phyloP scores from a whole-genome alignment of 2,113 vertebrate genomes.

The Ursus arctos region DNA sequence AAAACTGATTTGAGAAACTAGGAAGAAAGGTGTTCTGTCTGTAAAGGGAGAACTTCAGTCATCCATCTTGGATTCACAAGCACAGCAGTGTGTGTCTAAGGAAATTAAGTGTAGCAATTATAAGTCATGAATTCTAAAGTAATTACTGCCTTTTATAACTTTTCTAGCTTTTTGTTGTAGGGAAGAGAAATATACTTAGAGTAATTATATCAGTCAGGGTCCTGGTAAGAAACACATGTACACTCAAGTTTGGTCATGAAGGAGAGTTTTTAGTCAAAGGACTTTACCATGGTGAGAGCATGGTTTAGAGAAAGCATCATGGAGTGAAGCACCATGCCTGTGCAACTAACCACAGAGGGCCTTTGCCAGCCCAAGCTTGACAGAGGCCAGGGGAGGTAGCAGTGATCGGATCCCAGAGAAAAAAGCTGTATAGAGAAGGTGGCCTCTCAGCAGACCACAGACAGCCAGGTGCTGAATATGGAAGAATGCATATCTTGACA shows the following conservation, averaged over 20 bases:
- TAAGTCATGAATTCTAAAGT: not conserved
- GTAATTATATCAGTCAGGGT: not conserved
- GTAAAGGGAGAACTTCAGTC: not conserved
- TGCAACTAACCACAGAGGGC: not conserved
- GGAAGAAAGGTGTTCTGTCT: not conserved
- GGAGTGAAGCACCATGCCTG: fast-evolving
- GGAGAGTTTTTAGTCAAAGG: not conserved
- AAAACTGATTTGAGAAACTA: not conserved
- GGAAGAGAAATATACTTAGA: not conserved
- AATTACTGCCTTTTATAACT: not conserved
- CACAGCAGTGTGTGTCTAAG: not conserved
- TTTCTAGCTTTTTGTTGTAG: not conserved
- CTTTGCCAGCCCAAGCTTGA: not conserved
- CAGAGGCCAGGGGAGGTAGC: not conserved
- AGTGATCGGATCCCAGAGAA: not conserved
- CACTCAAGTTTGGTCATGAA: not conserved
- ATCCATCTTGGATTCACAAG: not conserved
- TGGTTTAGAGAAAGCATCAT: not conserved
- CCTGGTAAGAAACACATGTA: not conserved
- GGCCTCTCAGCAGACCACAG: not conserved
- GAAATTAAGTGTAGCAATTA: not conserved
- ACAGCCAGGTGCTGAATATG: not conserved
- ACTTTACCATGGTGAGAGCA: not conserved
- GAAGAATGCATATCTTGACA: not conserved
- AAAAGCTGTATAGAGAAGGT: not conserved